Evolutionary conservation across 1,140 invertebrate genomes (phyloP), one percentile per base, ranked within the genome.

Genomic region (Neuroterus valhalla): DNA sequence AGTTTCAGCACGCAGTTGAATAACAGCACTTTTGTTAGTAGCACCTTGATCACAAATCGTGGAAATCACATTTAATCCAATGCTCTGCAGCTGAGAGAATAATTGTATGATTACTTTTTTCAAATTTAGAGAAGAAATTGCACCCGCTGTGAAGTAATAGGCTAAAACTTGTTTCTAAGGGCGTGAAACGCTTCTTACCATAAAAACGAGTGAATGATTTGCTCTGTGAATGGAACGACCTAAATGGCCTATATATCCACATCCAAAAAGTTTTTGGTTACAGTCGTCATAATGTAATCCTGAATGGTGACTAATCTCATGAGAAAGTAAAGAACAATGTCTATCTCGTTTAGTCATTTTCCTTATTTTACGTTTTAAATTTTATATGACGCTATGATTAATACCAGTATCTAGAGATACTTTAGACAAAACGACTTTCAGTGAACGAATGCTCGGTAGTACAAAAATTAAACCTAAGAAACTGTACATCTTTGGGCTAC

Each of bases 41-140:
- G 74, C 11, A 38, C 69, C 66, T 66, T 72, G 75, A 43, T 76
- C 70, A 26, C 71, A 76, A 31, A 72, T 68, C 11, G 67, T 50
- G 14, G 71, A 23, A 17, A 70, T 10, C 19, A 52, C 19, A 6
- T 21, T 52, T 21, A 52, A 52, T 1, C 48, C 48, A 21, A 52
- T 52, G 23, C 3, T 1, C 12, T 52, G 48, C 5, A 52, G 48
- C 4, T 21, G 1, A 6, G 48, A 52, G 23, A 52, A 21, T 8
- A 52, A 21, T 10, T 52, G 14, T 2, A 52, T 4, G 23, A 52
- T 52, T 52, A 52, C 19, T 21, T 21, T 17, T 21, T 52, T 52
- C 23, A 52, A 52, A 52, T 52, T 19, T 21, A 3, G 17, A 8
- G 48, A 21, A 1, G 48, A 52, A 52, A 52, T 52, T 21, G 48